Conservation (phyloP, 2,797 vertebrate species). For the Bradypodion ventrale region DNA sequence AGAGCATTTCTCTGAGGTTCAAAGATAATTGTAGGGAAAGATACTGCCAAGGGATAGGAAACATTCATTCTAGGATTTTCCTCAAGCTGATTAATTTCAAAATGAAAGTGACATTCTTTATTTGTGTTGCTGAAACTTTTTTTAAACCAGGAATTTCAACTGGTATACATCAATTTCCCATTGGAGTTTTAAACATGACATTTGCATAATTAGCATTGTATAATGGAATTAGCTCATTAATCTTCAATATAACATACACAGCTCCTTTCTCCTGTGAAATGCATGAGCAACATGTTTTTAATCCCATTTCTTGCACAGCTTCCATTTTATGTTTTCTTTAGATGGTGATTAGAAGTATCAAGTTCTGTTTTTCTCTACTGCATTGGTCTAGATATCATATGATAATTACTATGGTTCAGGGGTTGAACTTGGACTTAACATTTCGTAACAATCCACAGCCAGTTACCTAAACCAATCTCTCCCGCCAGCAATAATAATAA, state of each 20-base stretch:
- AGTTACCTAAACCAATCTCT: too few species aligned
- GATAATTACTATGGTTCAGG: too few species aligned
- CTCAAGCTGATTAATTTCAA: background rate
- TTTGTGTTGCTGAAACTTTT: background rate
- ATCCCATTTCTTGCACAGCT: background rate
- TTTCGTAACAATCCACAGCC: too few species aligned
- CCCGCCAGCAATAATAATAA: too few species aligned
- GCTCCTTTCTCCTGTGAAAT: constrained; percentile 20
- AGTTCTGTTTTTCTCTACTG: background rate
- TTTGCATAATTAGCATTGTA: background rate
- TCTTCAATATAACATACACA: background rate
- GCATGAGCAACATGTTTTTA: background rate
- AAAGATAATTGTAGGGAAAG: background rate
- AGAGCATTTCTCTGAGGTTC: background rate
- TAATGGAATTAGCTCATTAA: background rate
- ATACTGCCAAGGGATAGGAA: background rate
- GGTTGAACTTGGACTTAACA: too few species aligned
- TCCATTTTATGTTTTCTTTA: background rate
- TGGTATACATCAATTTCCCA: background rate
- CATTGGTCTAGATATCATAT: background rate
- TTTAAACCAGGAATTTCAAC: constrained; percentile 1
- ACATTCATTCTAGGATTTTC: background rate
- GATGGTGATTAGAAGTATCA: background rate
- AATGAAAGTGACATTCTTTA: background rate
- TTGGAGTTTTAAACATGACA: background rate